Evolutionary conservation across 2,113 vertebrate species (phyloP).

Genomic region (Apodemus sylvaticus): DNA sequence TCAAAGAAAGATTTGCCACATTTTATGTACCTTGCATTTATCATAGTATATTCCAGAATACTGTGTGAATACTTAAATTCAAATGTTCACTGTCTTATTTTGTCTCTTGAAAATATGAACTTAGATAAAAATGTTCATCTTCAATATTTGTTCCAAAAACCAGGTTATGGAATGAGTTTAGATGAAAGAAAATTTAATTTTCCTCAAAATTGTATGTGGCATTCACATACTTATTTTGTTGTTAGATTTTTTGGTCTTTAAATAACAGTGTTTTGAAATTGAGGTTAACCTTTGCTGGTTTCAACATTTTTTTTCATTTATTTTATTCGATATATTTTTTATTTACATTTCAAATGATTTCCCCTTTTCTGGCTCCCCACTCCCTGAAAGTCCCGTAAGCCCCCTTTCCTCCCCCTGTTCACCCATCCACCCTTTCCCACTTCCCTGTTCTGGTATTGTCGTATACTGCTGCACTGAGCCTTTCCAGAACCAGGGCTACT

Average conservation of each 20-base stretch:
- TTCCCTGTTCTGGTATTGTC: too few species aligned
- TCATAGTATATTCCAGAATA: conserved; percentile 51
- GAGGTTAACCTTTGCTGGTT: neutral
- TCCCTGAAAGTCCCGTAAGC: too few species aligned
- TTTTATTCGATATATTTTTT: too few species aligned
- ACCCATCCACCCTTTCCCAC: too few species aligned
- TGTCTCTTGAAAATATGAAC: conserved; percentile 57
- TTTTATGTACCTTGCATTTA: conserved; percentile 35
- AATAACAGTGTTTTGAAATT: neutral
- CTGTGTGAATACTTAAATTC: conserved; percentile 53
- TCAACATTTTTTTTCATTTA: too few species aligned
- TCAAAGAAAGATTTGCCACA: conserved; percentile 47
- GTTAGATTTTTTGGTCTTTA: neutral
- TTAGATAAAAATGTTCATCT: conserved; percentile 67
- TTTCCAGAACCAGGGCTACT: too few species aligned
- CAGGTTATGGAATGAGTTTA: conserved; percentile 42
- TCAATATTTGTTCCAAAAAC: conserved; percentile 57
- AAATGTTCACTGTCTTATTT: conserved; percentile 62
- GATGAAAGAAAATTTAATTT: conserved; percentile 59
- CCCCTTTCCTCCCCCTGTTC: too few species aligned
- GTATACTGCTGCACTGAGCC: too few species aligned
- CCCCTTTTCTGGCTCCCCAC: too few species aligned
- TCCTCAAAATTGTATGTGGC: conserved; percentile 13
- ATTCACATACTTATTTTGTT: conserved; percentile 55
- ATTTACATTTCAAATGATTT: too few species aligned